Percentiles rank a stretch among this genome's conserved stretches.
phyloP scores from a whole-genome alignment of 2,888 invertebrate genomes.

The Drosophila ustulata region DNA sequence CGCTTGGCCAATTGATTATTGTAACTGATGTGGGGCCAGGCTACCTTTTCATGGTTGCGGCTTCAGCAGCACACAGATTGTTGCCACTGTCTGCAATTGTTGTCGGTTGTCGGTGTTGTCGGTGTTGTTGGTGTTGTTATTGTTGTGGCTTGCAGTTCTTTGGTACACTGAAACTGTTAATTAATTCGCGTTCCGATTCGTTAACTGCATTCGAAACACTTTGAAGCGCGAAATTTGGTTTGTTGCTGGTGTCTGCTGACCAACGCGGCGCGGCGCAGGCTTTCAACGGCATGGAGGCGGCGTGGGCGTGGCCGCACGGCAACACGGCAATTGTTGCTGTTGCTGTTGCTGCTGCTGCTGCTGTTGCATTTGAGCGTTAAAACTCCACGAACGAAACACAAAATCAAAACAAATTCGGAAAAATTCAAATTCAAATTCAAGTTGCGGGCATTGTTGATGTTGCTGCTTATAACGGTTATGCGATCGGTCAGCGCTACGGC shows the following conservation, averaged over 20 bases:
- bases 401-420: constrained; percentile 40
- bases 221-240: constrained; percentile 78
- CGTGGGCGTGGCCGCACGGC: constrained; percentile 51
- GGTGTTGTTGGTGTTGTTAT: constrained; percentile 23
- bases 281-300: constrained; percentile 49
- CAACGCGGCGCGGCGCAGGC: constrained; percentile 47
- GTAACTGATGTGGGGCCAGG: constrained; percentile 61
- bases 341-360: neutral
- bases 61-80: constrained; percentile 43
- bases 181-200: constrained; percentile 82
- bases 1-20: constrained; percentile 74
- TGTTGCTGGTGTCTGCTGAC: constrained; percentile 44
- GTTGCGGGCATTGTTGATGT: constrained; percentile 26
- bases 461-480: constrained; percentile 62
- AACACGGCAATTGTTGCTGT: constrained; percentile 34
- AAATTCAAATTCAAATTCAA: constrained; percentile 53
- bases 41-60: constrained; percentile 83
- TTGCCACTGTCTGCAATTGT: constrained; percentile 40
- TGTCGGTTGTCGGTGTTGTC: constrained; percentile 31
- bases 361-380: constrained; percentile 54
- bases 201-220: constrained; percentile 78
- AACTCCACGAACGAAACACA: constrained; percentile 18
- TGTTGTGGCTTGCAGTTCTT: constrained; percentile 68
- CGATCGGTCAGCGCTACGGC: constrained; percentile 29
- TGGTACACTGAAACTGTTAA: constrained; percentile 78